Evolutionary conservation across 2,113 vertebrate genomes (phyloP), one percentile per base, ranked within the genome.

Genomic region (Colistium nudipinnis): DNA sequence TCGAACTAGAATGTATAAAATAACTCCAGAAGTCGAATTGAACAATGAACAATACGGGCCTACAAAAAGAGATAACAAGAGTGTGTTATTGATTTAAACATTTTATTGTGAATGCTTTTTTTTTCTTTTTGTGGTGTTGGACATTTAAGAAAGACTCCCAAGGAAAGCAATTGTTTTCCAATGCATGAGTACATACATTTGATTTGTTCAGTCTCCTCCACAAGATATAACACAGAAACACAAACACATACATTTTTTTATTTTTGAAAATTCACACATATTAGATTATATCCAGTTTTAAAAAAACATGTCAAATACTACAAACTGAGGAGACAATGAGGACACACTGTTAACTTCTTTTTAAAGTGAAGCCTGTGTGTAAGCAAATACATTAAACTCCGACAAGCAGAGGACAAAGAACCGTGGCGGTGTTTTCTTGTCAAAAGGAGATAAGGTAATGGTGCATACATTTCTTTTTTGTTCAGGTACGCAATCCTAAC

Each of bases 391-490:
- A 36, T 36, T 36, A 10, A 36, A 12, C 10, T 36, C 35, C 35
- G 11, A n/a, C n/a, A n/a, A n/a, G n/a, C n/a, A n/a, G n/a, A n/a
- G 2, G 38, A 63, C 16, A 65, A 54, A 66, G 33, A 44, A 62
- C 57, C 16, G 30, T 12, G 52, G n/a, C 20, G 19, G 49, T 62
- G 71, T 53, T 67, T 70, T 51, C 48, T 54, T 63, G 70, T 69
- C 64, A 57, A 44, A 24, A 35, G 49, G 54, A 53, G 60, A 76
- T 56, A 80, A 70, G 49, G 11, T 66, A 80, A 61, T 17, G 38
- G 70, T 38, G 74, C 55, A 33, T 11, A 22, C 20, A 30, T 62
- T 73, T 69, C 59, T 6, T n/a, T n/a, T 14, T 54, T 59, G 66
- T 54, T 76, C 9, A 3, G 35, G 39, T 4, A 48, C 17, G 47